phyloP scores from a whole-genome alignment of 2,888 invertebrate genomes.

The Chironomus riparius region DNA sequence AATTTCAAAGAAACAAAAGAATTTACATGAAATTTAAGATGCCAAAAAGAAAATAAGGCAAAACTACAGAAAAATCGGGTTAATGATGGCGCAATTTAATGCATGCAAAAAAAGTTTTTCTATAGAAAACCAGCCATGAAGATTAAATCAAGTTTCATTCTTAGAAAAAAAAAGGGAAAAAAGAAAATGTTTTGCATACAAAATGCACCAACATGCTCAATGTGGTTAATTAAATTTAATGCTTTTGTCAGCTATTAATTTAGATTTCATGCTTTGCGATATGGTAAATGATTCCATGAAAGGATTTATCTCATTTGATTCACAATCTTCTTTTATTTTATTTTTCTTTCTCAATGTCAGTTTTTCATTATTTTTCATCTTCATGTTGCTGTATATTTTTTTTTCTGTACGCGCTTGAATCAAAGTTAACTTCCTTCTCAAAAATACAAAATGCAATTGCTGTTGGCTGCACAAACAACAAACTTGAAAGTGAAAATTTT shows the following conservation, averaged over 20 bases:
- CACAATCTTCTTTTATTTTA: not conserved
- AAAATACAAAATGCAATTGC: too few species aligned
- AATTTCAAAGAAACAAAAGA: not conserved
- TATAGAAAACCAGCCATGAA: not conserved
- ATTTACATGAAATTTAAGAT: too few species aligned
- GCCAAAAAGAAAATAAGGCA: not conserved
- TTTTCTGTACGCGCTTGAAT: not conserved
- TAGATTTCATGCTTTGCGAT: constrained; percentile 26
- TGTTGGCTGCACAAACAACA: too few species aligned
- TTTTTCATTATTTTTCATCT: not conserved
- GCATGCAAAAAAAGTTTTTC: not conserved
- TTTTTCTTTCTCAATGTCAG: not conserved
- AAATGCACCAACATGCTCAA: not conserved
- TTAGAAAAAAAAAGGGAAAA: constrained; percentile 2
- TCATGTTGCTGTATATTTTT: too few species aligned
- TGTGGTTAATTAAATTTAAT: constrained; percentile 19
- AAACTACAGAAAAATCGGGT: not conserved
- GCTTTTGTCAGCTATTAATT: constrained; percentile 26
- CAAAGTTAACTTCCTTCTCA: not conserved
- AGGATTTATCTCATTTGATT: constrained; percentile 8
- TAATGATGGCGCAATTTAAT: not conserved
- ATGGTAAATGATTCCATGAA: constrained; percentile 25
- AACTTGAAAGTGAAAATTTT: too few species aligned
- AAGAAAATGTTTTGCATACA: too few species aligned
- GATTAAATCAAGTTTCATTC: constrained; percentile 1